Conservation (phyloP, 2,113 vertebrate species). For the Hemichromis elongatus region DNA sequence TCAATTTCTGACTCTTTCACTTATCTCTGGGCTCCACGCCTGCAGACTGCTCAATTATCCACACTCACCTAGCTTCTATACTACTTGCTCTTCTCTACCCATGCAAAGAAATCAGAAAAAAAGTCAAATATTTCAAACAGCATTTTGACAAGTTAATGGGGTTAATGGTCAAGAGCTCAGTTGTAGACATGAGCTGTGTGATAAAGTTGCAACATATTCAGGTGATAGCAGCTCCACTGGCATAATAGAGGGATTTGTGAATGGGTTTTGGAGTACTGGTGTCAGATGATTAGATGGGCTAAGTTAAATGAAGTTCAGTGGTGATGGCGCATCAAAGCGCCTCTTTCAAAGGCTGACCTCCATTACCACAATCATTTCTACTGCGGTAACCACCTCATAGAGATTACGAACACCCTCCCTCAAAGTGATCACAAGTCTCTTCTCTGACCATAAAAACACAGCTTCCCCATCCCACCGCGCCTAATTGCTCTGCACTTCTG, state of each 20-base stretch:
- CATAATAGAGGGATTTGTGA: conserved; percentile 36
- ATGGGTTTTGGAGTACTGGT: background rate
- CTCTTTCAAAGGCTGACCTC: conserved; percentile 30
- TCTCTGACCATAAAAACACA: conserved; percentile 37
- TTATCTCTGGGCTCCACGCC: conserved; percentile 66
- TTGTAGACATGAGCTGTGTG: conserved; percentile 13
- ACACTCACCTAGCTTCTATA: conserved; percentile 57
- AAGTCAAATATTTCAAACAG: conserved; percentile 19
- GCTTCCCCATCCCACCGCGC: conserved; percentile 29
- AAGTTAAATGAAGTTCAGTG: conserved; percentile 28
- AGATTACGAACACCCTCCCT: conserved; percentile 44
- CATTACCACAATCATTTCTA: conserved; percentile 44
- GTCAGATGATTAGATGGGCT: conserved; percentile 29
- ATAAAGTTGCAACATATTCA: conserved; percentile 33
- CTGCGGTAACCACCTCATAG: conserved; percentile 5
- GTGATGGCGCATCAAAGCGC: background rate
- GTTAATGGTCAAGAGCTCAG: conserved; percentile 50
- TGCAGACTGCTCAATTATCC: conserved; percentile 64
- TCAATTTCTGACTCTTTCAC: conserved; percentile 63
- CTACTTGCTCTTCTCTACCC: conserved; percentile 9
- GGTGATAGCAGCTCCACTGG: conserved; percentile 18
- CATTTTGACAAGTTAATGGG: conserved; percentile 51
- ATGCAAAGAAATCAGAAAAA: conserved; percentile 9
- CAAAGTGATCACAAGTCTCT: conserved; percentile 53
- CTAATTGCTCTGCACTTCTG: conserved; percentile 51